Percentiles rank a stretch among this genome's conserved stretches.
Conservation (phyloP, 2,797 vertebrate genomes). For the Manis pentadactyla region DNA sequence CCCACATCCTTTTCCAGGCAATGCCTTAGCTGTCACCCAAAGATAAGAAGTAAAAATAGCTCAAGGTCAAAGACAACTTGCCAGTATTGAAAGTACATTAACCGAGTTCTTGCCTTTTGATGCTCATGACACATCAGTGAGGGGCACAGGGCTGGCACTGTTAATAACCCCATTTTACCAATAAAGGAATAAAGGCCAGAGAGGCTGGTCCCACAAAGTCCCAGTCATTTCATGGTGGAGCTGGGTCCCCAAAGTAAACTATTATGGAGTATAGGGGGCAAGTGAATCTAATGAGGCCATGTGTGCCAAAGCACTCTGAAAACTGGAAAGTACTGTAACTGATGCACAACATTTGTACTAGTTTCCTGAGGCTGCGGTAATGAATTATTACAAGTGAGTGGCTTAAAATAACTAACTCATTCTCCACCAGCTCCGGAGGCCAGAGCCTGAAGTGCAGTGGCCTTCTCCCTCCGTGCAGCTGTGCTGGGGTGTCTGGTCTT, state of each 20-base stretch:
- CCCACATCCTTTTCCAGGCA: not conserved
- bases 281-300: not conserved
- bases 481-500: not conserved
- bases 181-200: not conserved
- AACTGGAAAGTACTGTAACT: not conserved
- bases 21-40: not conserved
- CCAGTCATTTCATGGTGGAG: not conserved
- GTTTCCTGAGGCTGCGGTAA: not conserved
- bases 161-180: not conserved
- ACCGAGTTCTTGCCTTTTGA: not conserved
- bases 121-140: not conserved
- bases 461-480: not conserved
- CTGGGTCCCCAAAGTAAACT: not conserved
- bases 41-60: conserved; percentile 5
- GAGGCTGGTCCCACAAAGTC: not conserved
- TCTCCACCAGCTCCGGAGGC: not conserved
- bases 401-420: not conserved
- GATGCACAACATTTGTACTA: not conserved
- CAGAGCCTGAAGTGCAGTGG: not conserved
- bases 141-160: not conserved
- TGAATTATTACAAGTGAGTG: not conserved
- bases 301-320: not conserved
- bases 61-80: not conserved
- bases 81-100: not conserved
- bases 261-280: not conserved